Percentiles rank a stretch among this genome's conserved stretches.
These are phyloP conservation scores for Labia minor DNA, from an alignment of 2,888 invertebrate species.

Conservation along the genomic window DNA sequence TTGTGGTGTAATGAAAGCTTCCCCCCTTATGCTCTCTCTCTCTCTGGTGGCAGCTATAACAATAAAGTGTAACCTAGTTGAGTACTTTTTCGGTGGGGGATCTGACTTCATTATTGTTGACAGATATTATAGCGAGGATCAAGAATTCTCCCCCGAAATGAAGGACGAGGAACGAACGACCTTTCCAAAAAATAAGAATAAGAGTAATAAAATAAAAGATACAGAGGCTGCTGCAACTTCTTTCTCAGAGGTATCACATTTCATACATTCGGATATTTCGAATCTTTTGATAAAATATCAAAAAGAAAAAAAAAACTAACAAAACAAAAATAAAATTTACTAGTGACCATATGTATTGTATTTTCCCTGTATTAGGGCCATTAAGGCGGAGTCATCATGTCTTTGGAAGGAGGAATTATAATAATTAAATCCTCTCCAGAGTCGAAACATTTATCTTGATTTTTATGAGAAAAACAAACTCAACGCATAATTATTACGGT, in stretches of 20 bases:
- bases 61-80: slow-evolving; percentile 8
- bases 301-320: too few species aligned
- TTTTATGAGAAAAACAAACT: too few species aligned
- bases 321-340: too few species aligned
- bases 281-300: neutral
- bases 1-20: neutral
- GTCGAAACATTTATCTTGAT: too few species aligned
- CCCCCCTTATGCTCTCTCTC: neutral
- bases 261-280: neutral
- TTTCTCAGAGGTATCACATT: slow-evolving; percentile 3
- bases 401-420: too few species aligned
- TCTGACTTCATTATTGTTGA: slow-evolving; percentile 4
- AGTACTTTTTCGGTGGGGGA: neutral
- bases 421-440: too few species aligned
- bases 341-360: too few species aligned
- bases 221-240: neutral
- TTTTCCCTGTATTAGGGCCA: too few species aligned
- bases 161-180: slow-evolving; percentile 1
- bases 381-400: too few species aligned
- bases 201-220: neutral
- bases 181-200: neutral
- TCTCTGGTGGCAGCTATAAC: slow-evolving; percentile 3
- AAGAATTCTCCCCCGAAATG: neutral
- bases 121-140: neutral
- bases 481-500: too few species aligned